A percentile compares a stretch with the other conserved stretches of the same genome.
phyloP scores from a whole-genome alignment of 2,113 vertebrate species.

The Spheniscus mendiculus region DNA sequence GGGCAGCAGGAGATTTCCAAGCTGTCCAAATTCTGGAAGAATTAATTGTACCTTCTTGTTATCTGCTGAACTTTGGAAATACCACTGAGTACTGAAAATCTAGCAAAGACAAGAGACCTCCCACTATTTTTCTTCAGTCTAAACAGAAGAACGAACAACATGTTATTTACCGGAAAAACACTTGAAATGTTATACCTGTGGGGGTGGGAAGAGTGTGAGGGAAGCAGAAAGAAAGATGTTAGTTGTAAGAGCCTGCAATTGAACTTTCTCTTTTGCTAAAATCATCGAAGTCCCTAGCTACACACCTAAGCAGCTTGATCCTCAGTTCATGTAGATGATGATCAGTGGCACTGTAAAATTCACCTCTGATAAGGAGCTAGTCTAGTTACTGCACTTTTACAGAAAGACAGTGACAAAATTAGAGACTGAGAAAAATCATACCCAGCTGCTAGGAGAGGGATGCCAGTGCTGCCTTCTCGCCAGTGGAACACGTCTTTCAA shows the following conservation, averaged over 20 bases:
- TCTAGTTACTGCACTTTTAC: not conserved
- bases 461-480: not conserved
- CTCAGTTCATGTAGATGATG: not conserved
- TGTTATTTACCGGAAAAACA: not conserved
- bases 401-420: not conserved
- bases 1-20: not conserved
- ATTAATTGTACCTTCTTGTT: not conserved
- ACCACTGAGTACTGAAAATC: not conserved
- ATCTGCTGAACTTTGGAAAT: constrained; percentile 14
- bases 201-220: accelerated
- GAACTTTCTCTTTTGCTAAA: not conserved
- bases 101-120: not conserved
- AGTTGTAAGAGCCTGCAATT: not conserved
- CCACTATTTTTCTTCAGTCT: not conserved
- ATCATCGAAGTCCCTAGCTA: not conserved
- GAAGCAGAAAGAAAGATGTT: not conserved
- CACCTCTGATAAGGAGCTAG: not conserved
- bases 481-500: not conserved
- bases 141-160: not conserved
- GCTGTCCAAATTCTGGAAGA: not conserved
- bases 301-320: not conserved
- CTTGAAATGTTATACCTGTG: not conserved
- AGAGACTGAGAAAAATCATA: not conserved
- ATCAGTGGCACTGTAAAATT: not conserved
- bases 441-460: not conserved